Percentiles rank a stretch among this genome's conserved stretches.
These are phyloP conservation scores for Nematolebias whitei DNA, from an alignment of 2,113 vertebrate genomes.

Conservation along the genomic window DNA sequence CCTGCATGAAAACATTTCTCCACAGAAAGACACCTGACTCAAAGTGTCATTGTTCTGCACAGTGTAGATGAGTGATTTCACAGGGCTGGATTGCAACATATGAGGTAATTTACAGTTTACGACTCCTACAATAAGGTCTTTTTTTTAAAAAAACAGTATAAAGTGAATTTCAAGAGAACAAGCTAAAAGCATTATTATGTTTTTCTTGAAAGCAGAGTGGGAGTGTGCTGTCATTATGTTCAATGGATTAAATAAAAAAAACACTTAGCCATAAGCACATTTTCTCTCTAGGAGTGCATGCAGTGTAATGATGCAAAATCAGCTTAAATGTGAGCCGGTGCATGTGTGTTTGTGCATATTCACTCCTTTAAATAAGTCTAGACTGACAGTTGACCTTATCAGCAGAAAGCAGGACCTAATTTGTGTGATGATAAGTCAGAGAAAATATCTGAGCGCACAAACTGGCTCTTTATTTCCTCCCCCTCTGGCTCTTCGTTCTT, in stretches of 20 bases:
- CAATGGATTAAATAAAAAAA: conserved; percentile 14
- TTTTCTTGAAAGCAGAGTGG: conserved; percentile 5
- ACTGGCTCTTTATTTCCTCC: conserved; percentile 16
- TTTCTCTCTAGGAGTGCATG: not conserved
- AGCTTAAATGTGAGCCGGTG: conserved; percentile 14
- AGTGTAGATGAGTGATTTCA: conserved; percentile 5
- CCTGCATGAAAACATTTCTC: conserved; percentile 38
- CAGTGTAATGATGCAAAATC: conserved; percentile 29
- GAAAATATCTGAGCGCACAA: conserved; percentile 57
- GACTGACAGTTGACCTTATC: conserved; percentile 76
- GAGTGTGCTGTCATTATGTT: not conserved
- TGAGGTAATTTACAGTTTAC: conserved; percentile 36
- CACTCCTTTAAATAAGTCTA: conserved; percentile 39
- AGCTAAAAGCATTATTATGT: not conserved
- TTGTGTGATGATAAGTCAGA: conserved; percentile 63
- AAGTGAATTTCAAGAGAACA: conserved; percentile 21
- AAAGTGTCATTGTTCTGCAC: conserved; percentile 17
- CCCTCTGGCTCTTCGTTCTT: conserved; percentile 6
- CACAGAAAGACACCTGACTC: conserved; percentile 19
- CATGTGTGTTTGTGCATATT: conserved; percentile 27
- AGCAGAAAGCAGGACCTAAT: conserved; percentile 63
- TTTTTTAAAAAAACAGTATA: conserved; percentile 8
- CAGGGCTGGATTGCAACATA: conserved; percentile 11
- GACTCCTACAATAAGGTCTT: conserved; percentile 37
- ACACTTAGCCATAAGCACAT: not conserved